Conservation (phyloP, 2,888 invertebrate species). For the Cataglyphis rosenhaueri region DNA sequence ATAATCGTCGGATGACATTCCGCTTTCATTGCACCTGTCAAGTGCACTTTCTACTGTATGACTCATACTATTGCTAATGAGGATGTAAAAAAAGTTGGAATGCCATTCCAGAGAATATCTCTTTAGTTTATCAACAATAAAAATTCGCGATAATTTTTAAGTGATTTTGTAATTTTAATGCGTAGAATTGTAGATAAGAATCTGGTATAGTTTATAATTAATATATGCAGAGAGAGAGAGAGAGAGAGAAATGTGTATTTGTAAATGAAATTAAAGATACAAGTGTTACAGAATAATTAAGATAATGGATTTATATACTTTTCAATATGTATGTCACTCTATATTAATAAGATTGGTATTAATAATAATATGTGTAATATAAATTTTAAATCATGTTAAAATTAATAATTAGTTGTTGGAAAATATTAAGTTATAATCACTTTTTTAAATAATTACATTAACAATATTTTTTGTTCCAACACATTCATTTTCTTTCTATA, state of each 20-base stretch:
- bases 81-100: conserved; percentile 22
- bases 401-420: not conserved
- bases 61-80: conserved; percentile 24
- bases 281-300: not conserved
- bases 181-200: not conserved
- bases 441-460: not conserved
- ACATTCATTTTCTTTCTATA: not conserved
- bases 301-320: not conserved
- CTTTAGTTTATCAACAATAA: conserved; percentile 14
- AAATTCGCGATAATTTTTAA: not conserved
- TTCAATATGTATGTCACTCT: not conserved
- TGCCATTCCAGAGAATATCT: conserved; percentile 16
- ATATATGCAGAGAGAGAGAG: not conserved
- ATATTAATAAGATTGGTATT: not conserved
- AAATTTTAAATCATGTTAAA: not conserved
- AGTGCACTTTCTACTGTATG: conserved; percentile 43
- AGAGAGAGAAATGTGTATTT: not conserved
- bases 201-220: not conserved
- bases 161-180: not conserved
- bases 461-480: not conserved
- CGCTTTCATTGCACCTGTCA: conserved; percentile 10
- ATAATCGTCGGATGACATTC: not conserved
- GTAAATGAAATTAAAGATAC: not conserved
- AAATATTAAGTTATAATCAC: not conserved
- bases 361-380: not conserved